Evolutionary conservation across 2,888 invertebrate species (phyloP).

Genomic region (Shargacucullia verbasci): DNA sequence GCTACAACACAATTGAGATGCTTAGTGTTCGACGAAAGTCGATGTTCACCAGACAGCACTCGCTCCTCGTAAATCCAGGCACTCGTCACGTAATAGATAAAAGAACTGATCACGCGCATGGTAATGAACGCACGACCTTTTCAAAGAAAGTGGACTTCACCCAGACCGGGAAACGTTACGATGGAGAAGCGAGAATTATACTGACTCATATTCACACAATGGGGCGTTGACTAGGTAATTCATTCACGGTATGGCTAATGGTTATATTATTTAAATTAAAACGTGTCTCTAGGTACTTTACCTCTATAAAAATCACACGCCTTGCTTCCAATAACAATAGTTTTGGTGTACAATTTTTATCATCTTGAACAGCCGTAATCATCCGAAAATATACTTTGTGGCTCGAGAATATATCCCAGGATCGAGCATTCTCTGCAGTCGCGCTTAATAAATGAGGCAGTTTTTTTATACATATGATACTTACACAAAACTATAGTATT

Average conservation of each 20-base stretch:
- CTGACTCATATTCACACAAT: conserved; percentile 42
- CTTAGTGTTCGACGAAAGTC: too few relatives aligned
- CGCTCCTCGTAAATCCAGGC: conserved; percentile 2
- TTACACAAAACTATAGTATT: too few relatives aligned
- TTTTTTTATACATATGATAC: too few relatives aligned
- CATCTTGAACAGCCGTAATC: too few relatives aligned
- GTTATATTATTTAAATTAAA: conserved; percentile 28
- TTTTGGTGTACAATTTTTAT: too few relatives aligned
- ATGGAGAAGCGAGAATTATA: conserved; percentile 12
- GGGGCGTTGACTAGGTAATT: conserved; percentile 15
- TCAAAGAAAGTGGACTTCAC: conserved; percentile 19
- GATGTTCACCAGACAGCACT: too few relatives aligned
- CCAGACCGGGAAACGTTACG: conserved; percentile 6
- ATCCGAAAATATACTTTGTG: too few relatives aligned
- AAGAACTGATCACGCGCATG: conserved; percentile 24
- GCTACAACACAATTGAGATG: background rate
- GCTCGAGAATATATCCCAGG: too few relatives aligned
- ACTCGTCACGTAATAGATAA: conserved; percentile 15
- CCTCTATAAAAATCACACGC: too few relatives aligned
- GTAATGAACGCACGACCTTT: conserved; percentile 30
- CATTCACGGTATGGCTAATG: conserved; percentile 34
- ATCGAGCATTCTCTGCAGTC: too few relatives aligned
- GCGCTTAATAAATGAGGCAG: too few relatives aligned
- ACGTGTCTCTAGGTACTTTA: conserved; percentile 11
- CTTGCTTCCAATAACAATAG: too few relatives aligned